Evolutionary conservation across 2,888 invertebrate genomes (phyloP).

Genomic region (Melinaea menophilus): DNA sequence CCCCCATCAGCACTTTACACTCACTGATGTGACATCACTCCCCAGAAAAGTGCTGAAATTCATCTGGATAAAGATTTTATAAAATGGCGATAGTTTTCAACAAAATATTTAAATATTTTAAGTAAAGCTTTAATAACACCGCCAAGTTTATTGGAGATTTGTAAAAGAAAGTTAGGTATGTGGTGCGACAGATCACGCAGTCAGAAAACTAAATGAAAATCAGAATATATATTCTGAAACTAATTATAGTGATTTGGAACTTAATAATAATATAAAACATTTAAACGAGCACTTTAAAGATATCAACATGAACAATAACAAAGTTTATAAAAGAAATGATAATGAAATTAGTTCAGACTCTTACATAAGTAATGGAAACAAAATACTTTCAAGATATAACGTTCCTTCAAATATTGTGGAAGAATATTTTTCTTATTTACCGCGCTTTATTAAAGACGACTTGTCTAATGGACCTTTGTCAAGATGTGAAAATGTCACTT

Average conservation of each 20-base stretch:
- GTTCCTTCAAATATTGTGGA: constrained; percentile 53
- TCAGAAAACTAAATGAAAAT: constrained; percentile 44
- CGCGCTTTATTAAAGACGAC: constrained; percentile 54
- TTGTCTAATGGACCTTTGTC: constrained; percentile 64
- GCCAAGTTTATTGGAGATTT: constrained; percentile 58
- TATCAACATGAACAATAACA: constrained; percentile 40
- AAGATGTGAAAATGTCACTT: constrained; percentile 62
- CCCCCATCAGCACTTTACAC: constrained; percentile 89
- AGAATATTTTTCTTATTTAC: constrained; percentile 53
- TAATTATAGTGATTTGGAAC: constrained; percentile 35
- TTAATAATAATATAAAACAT: constrained; percentile 43
- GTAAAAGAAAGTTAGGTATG: constrained; percentile 56
- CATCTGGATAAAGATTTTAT: constrained; percentile 45
- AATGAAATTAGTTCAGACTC: constrained; percentile 19
- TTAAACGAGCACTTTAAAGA: constrained; percentile 46
- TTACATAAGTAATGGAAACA: constrained; percentile 12
- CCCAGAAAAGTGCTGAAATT: constrained; percentile 44
- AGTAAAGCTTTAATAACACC: constrained; percentile 40
- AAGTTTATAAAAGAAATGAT: constrained; percentile 34
- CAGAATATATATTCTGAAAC: constrained; percentile 41
- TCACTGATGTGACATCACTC: constrained; percentile 57
- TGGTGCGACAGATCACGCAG: constrained; percentile 43
- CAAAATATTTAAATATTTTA: constrained; percentile 47
- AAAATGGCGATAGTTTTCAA: constrained; percentile 50
- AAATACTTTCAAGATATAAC: constrained; percentile 35